Conservation (phyloP, 2,797 vertebrate species). For the Erpetoichthys calabaricus region DNA sequence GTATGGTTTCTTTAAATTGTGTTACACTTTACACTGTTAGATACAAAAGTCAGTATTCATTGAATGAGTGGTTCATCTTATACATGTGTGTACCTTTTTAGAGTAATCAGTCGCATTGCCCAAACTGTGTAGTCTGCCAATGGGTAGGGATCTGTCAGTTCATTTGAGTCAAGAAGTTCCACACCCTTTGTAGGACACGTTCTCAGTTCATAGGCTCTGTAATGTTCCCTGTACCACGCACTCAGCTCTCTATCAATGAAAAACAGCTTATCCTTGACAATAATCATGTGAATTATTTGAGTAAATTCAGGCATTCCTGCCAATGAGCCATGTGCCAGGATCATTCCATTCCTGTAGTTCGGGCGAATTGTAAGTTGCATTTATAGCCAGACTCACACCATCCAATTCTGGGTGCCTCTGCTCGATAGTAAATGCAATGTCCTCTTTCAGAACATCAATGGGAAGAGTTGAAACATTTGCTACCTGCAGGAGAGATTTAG, state of each 20-base stretch:
- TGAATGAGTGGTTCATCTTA: background rate
- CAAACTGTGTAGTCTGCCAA: conserved; percentile 17
- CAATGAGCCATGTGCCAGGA: conserved; percentile 10
- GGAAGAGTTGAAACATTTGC: conserved; percentile 9
- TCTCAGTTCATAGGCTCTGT: conserved; percentile 13
- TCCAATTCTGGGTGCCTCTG: conserved; percentile 5
- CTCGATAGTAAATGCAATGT: conserved; percentile 5
- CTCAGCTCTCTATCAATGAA: conserved; percentile 10
- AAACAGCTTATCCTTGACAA: conserved; percentile 11
- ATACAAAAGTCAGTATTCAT: no score
- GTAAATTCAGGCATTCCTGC: conserved; percentile 11
- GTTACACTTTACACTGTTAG: no score
- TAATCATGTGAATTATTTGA: conserved; percentile 14
- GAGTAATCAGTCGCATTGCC: conserved; percentile 10
- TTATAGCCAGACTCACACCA: conserved; percentile 1
- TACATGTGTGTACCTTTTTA: conserved; percentile 18
- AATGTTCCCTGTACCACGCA: conserved; percentile 18
- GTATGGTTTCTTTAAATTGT: no score
- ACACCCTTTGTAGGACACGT: conserved; percentile 10
- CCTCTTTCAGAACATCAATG: conserved; percentile 9
- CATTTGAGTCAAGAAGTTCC: conserved; percentile 14
- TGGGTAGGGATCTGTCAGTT: conserved; percentile 16
- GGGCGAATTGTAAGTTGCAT: conserved; percentile 1
- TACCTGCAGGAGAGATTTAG: conserved; percentile 5
- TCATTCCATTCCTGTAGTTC: conserved; percentile 10